Evolutionary conservation across 1,140 invertebrate species (phyloP), one percentile per base, ranked within the genome.

Genomic region (Microplitis demolitor): DNA sequence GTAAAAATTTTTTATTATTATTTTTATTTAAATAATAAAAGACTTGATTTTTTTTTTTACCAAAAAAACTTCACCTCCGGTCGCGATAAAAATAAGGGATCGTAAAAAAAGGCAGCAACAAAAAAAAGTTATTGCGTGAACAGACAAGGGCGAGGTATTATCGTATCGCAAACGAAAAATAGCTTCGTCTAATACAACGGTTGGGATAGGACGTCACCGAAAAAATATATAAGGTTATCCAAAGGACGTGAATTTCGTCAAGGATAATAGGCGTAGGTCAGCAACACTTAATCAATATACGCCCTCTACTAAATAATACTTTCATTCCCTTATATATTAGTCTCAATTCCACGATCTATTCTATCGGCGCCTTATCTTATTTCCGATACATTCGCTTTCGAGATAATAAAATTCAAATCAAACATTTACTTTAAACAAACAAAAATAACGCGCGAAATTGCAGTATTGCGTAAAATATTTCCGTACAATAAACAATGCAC

Each of bases 241-340:
- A 76, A 74, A 82, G 79, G 80, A 79, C 80, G 62, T 56, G 56
- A 8, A 61, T 74, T 61, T 71, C 45, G 60, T 69, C 37, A 62
- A 67, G 51, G 73, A 74, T 62, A 79, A 79, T 83, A 83, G 81
- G 81, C 76, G 78, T 85, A 85, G 83, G 84, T 85, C 84, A 85
- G 84, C 84, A 81, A 81, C 79, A 80, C 66, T 51, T 37, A 79
- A 83, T 83, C 80, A 80, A 83, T 83, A 81, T 31, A 37, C 24
- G 9, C 8, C 37, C 14, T n/a, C 53, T 4, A 33, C 61, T 53
- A 51, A 45, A 64, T 58, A 56, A 45, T 45, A 9, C 39, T 54
- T 6, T 16, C 14, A n/a, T 4, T 39, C 39, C 64, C 14, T 13
- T 53, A 11, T n/a, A 58, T 60, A 37, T 58, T 68, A 50, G 37